Percentiles rank a stretch among this genome's conserved stretches.
These are phyloP conservation scores for Sceloporus undulatus DNA, from an alignment of 2,113 vertebrate genomes.

Conservation along the genomic window DNA sequence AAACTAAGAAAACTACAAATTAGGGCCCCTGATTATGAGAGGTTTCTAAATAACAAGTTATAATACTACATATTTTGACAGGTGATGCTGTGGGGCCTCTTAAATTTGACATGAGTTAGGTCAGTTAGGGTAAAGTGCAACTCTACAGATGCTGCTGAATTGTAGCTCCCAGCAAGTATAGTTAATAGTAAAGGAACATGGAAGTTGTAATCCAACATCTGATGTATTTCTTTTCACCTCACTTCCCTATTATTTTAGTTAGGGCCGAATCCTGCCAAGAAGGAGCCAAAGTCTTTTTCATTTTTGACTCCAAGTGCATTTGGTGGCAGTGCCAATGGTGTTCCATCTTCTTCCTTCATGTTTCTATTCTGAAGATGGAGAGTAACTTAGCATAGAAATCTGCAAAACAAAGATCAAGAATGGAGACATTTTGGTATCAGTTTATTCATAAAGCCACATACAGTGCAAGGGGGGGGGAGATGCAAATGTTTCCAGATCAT, in stretches of 20 bases:
- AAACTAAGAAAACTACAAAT: too few relatives aligned
- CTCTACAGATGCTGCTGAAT: too few relatives aligned
- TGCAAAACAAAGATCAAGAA: not conserved
- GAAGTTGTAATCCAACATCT: not conserved
- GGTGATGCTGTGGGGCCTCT: too few relatives aligned
- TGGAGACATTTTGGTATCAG: not conserved
- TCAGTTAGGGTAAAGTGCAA: too few relatives aligned
- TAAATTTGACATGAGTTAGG: too few relatives aligned
- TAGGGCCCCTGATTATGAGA: too few relatives aligned
- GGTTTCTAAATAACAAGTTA: too few relatives aligned
- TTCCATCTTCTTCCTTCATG: not conserved
- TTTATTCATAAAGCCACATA: not conserved
- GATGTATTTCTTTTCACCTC: not conserved
- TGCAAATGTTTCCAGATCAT: not conserved
- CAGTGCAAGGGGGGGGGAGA: not conserved
- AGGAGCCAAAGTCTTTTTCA: not conserved
- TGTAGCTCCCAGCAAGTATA: too few relatives aligned
- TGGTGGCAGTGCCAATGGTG: not conserved
- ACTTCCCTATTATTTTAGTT: not conserved
- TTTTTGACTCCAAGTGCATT: not conserved
- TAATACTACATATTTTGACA: too few relatives aligned
- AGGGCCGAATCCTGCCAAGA: not conserved
- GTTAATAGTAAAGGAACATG: too few relatives aligned
- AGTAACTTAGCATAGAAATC: not conserved
- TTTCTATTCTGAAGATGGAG: not conserved